These are phyloP conservation scores for Trogon surrucura DNA, from an alignment of 2,113 vertebrate species.

Conservation along the genomic window DNA sequence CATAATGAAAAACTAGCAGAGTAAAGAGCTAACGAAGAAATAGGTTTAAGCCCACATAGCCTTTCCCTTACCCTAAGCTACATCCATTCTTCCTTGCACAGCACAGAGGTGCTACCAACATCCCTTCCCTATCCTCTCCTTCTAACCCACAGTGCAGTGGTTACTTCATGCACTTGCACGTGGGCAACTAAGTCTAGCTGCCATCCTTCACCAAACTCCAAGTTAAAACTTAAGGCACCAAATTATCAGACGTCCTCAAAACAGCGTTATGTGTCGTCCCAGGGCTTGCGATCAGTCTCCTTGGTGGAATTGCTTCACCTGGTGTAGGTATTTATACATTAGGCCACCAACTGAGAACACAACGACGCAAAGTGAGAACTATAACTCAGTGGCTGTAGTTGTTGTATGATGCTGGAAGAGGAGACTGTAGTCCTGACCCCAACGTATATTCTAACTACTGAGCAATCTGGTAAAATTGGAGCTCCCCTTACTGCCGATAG, in stretches of 20 bases:
- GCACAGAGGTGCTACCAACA: neutral
- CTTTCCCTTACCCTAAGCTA: neutral
- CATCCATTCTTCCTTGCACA: neutral
- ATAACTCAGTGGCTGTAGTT: neutral
- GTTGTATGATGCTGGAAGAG: neutral
- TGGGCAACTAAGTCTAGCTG: neutral
- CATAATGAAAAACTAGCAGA: neutral
- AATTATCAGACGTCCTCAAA: neutral
- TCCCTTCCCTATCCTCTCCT: neutral
- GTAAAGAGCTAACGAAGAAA: neutral
- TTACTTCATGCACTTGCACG: neutral
- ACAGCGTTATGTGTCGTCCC: neutral
- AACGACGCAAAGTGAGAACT: neutral
- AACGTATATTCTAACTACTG: neutral
- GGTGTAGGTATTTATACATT: neutral
- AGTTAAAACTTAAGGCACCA: neutral
- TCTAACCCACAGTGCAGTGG: neutral
- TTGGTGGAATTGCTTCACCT: neutral
- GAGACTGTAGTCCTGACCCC: neutral
- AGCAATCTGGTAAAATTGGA: neutral
- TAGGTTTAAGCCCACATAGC: neutral
- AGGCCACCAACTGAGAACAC: neutral
- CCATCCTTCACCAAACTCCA: neutral
- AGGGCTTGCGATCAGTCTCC: neutral
- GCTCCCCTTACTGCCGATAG: neutral